Evolutionary conservation across 2,797 vertebrate species (phyloP), one percentile per base, ranked within the genome.

Genomic region (Pangasius macronema): DNA sequence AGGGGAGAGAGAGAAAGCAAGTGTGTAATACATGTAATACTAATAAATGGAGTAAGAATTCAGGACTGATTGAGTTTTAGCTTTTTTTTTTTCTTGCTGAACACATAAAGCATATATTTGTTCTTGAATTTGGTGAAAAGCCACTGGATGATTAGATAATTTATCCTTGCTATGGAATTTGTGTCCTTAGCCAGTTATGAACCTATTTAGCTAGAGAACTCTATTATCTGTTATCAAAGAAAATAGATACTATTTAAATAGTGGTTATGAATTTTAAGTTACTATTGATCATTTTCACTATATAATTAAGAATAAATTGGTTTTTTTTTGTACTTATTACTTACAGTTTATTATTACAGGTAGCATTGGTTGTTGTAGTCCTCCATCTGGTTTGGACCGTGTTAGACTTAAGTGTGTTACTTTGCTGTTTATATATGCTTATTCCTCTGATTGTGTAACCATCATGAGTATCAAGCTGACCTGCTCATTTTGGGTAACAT

Each of bases 381-480:
- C 67, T 42, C 16, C 20, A 22, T 20, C 30, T 16, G 67, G 30
- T 68, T 68, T 36, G 67, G 2, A 27, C 33, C 16, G 1, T 9
- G 14, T 11, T 18, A 82, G 24, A n/a, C 14, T 65, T 46, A 27
- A 27, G 57, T 24, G 53, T 57, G 51, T 57, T 16, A 80, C 18
- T 39, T 61, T 57, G 27, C 16, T 14, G 36, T 70, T 13, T 57
- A 27, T 68, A 53, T 67, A 55, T 24, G 11, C 2, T 53, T 65
- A 68, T 30, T 30, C 49, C 20, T 22, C 27, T n/a, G 22, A 61
- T 9, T 46, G 36, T 39, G 20, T 73, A 75, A 75, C 20, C 68
- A n/a, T 55, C 22, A 77, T 24, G n/a, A n/a, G 3, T 14, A 18
- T 27, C 8, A 86, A 79, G 76, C 93, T 93, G 93, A 96, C 96